phyloP scores from a whole-genome alignment of 2,113 vertebrate species.

The Paedocypris sp. region DNA sequence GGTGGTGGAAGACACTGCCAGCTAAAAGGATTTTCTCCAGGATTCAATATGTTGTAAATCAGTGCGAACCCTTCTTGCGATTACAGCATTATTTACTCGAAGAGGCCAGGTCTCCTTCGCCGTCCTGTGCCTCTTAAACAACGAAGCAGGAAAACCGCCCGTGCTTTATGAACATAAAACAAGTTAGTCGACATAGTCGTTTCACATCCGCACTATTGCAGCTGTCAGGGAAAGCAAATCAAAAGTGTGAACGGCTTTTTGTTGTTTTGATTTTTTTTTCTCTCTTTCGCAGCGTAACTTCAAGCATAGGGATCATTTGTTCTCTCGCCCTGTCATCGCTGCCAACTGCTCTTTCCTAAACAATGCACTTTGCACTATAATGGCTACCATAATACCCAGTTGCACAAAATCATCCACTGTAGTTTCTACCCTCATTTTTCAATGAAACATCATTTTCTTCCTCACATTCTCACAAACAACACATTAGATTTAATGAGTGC shows the following conservation, averaged over 20 bases:
- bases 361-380: slow-evolving; percentile 39
- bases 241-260: slow-evolving; percentile 28
- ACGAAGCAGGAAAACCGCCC: slow-evolving; percentile 27
- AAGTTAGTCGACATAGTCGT: slow-evolving; percentile 29
- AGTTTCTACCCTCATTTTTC: not conserved
- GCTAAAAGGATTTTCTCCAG: slow-evolving; percentile 34
- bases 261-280: slow-evolving; percentile 2
- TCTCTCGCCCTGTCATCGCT: slow-evolving; percentile 18
- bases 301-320: slow-evolving; percentile 24
- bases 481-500: slow-evolving; percentile 17
- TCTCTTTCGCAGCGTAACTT: not conserved
- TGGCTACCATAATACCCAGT: slow-evolving; percentile 28
- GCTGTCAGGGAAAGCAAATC: slow-evolving; percentile 38
- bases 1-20: slow-evolving; percentile 14
- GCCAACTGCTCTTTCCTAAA: slow-evolving; percentile 34
- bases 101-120: slow-evolving; percentile 21
- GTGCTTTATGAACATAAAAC: slow-evolving; percentile 39
- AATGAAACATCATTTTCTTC: not conserved
- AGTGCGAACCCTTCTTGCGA: slow-evolving; percentile 27
- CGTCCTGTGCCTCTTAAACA: slow-evolving; percentile 25
- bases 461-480: slow-evolving; percentile 13
- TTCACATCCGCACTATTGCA: slow-evolving; percentile 29
- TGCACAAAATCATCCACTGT: slow-evolving; percentile 4
- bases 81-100: slow-evolving; percentile 32
- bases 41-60: slow-evolving; percentile 40